These are phyloP conservation scores for Nomada ferruginata DNA, from an alignment of 2,888 invertebrate genomes.

Conservation along the genomic window DNA sequence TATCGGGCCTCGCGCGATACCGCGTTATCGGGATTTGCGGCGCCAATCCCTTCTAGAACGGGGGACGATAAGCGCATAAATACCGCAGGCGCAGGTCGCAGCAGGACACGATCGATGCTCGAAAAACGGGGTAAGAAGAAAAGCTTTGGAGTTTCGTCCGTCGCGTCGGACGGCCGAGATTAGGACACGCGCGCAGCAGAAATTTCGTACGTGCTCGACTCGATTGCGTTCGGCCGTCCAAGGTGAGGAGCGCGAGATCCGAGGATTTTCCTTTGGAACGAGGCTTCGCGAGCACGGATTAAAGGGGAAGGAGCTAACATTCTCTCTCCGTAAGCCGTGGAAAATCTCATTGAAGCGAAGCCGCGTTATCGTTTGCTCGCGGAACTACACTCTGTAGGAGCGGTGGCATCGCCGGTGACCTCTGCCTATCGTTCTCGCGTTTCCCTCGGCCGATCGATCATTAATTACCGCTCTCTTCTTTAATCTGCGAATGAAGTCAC, in stretches of 20 bases:
- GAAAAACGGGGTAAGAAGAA: too few species aligned
- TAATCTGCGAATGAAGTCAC: slow-evolving; percentile 60
- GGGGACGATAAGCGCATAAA: too few species aligned
- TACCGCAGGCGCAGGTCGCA: too few species aligned
- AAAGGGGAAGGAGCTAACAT: background rate
- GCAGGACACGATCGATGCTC: too few species aligned
- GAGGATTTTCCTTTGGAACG: too few species aligned
- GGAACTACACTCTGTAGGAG: slow-evolving; percentile 47
- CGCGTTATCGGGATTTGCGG: background rate
- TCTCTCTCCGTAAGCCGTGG: slow-evolving; percentile 2
- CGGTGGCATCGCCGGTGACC: slow-evolving; percentile 47
- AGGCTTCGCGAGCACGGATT: too few species aligned
- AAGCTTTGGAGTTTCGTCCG: too few species aligned
- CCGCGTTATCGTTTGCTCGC: slow-evolving; percentile 39
- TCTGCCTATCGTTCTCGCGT: slow-evolving; percentile 53
- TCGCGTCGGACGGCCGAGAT: background rate
- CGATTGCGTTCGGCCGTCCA: background rate
- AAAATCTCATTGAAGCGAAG: slow-evolving; percentile 39
- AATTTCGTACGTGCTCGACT: background rate
- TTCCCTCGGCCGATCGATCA: slow-evolving; percentile 46
- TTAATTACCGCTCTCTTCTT: slow-evolving; percentile 47
- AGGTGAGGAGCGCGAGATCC: background rate
- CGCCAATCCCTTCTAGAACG: background rate
- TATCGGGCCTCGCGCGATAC: too few species aligned
- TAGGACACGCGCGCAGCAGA: background rate